phyloP scores from a whole-genome alignment of 1,140 invertebrate genomes.

The Penaeus indicus region DNA sequence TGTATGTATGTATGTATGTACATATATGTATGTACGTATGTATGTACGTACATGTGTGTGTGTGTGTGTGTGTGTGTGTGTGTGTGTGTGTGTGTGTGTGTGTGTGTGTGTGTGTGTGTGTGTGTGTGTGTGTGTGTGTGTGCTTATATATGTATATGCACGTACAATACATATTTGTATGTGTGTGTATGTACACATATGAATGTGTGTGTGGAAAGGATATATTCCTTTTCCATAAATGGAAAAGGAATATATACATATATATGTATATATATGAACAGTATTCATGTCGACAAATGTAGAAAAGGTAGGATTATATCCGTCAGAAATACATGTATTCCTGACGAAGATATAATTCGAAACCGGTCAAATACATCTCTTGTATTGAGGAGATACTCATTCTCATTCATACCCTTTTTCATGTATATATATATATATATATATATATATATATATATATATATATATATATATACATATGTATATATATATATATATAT shows the following conservation, averaged over 20 bases:
- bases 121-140: too few relatives aligned
- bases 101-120: not conserved
- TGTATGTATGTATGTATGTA: not conserved
- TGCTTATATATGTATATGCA: constrained; percentile 6
- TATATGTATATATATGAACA: too few relatives aligned
- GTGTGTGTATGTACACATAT: not conserved
- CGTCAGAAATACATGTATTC: too few relatives aligned
- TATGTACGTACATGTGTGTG: not conserved
- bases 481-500: not conserved
- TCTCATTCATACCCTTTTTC: too few relatives aligned
- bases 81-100: not conserved
- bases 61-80: not conserved
- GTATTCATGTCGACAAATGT: too few relatives aligned
- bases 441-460: constrained; percentile 28
- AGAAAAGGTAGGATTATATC: too few relatives aligned
- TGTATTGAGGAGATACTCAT: too few relatives aligned
- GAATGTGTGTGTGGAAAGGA: not conserved
- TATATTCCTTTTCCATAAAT: not conserved
- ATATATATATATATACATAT: constrained; percentile 8
- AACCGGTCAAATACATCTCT: too few relatives aligned
- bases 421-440: not conserved
- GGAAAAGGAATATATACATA: too few relatives aligned
- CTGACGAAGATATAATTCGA: too few relatives aligned
- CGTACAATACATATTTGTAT: not conserved
- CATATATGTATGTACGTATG: constrained; percentile 26